Evolutionary conservation across 2,797 vertebrate species (phyloP).

Genomic region (Lophius americanus): DNA sequence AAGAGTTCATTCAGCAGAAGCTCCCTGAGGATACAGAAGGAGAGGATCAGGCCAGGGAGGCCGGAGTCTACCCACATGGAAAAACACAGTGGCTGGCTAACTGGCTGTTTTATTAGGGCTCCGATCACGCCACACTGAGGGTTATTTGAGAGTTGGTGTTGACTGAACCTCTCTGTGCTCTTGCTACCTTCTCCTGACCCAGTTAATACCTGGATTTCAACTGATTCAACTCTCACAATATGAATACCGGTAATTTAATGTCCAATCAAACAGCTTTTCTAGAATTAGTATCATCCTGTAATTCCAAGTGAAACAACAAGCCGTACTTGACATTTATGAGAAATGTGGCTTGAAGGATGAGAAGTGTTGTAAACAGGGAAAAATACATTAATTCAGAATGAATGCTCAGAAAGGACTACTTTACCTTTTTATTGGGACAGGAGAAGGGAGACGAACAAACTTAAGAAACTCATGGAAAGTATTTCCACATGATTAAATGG

Average conservation of each 20-base stretch:
- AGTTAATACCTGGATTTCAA: not conserved
- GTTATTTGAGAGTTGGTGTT: conserved; percentile 7
- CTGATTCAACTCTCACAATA: not conserved
- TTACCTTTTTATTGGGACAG: not conserved
- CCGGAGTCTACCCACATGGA: conserved; percentile 35
- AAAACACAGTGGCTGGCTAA: conserved; percentile 44
- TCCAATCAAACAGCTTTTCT: not conserved
- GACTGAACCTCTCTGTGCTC: conserved; percentile 24
- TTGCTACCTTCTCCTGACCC: conserved; percentile 10
- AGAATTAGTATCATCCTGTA: not conserved
- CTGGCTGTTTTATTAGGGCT: conserved; percentile 33
- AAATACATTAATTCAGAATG: no score
- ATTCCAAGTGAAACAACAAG: not conserved
- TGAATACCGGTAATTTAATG: not conserved
- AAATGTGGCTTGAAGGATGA: not conserved
- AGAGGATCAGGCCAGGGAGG: conserved; percentile 38
- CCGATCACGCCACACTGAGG: conserved; percentile 24
- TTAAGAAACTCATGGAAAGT: no score
- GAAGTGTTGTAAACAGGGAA: no score
- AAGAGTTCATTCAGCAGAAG: conserved; percentile 56
- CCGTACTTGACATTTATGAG: not conserved
- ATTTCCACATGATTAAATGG: no score
- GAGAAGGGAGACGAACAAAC: no score
- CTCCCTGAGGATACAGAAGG: conserved; percentile 40
- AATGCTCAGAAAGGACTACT: not conserved